Evolutionary conservation across 2,113 vertebrate species (phyloP).

Genomic region (Gymnorhina tibicen): DNA sequence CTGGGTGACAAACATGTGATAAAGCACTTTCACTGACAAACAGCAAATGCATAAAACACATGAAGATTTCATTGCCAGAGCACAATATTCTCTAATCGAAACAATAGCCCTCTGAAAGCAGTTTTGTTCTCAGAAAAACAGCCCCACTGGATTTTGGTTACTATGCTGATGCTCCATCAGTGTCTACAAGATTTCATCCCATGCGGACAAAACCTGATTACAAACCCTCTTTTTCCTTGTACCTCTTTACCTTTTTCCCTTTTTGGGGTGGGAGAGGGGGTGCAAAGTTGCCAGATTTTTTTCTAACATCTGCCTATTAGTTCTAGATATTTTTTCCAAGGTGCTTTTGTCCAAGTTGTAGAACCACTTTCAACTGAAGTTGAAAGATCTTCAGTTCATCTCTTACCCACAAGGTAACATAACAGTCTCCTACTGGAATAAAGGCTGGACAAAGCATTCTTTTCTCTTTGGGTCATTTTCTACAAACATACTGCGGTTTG

Average conservation of each 20-base stretch:
- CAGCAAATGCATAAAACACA: not conserved
- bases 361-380: not conserved
- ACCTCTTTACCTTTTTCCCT: not conserved
- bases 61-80: not conserved
- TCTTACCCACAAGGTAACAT: not conserved
- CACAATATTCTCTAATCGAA: not conserved
- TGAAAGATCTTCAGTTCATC: not conserved
- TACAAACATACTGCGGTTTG: not conserved
- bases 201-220: not conserved
- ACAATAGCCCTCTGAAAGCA: not conserved
- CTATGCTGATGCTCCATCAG: not conserved
- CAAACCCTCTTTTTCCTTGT: not conserved
- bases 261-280: accelerated
- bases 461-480: not conserved
- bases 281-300: not conserved
- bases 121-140: not conserved
- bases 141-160: not conserved
- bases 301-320: not conserved
- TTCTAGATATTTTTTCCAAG: not conserved
- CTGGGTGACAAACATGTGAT: not conserved
- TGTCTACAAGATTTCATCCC: not conserved
- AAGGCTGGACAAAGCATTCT: not conserved
- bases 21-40: not conserved
- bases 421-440: not conserved
- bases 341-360: not conserved